These are phyloP conservation scores for Theocolax elegans DNA, from an alignment of 1,140 invertebrate genomes.

Conservation along the genomic window DNA sequence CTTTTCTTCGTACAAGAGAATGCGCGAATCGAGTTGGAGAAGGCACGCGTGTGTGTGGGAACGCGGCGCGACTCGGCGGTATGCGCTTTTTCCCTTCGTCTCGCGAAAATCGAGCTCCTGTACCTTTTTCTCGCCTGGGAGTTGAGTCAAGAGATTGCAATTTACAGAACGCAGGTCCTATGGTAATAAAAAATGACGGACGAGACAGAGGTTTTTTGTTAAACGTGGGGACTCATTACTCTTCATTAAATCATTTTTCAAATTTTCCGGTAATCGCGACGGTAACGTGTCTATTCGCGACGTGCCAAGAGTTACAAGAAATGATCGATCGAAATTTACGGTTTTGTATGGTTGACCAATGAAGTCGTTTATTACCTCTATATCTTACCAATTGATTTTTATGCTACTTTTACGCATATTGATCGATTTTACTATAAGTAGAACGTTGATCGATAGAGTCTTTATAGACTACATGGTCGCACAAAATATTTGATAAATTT, in stretches of 20 bases:
- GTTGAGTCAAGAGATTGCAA: background rate
- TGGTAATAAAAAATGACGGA: background rate
- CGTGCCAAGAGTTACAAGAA: no score
- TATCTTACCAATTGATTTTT: no score
- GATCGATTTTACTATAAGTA: no score
- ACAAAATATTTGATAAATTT: no score
- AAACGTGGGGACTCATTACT: background rate
- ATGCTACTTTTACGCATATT: no score
- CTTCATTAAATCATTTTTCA: background rate
- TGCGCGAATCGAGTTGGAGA: constrained; percentile 57
- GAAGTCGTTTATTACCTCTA: no score
- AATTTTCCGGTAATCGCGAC: background rate
- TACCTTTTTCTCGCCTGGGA: constrained; percentile 4
- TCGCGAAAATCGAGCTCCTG: constrained; percentile 10
- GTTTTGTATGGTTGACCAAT: background rate
- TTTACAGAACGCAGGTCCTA: background rate
- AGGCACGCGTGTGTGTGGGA: constrained; percentile 53
- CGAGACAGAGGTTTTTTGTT: background rate
- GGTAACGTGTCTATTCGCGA: no score
- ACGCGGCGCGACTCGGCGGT: constrained; percentile 50
- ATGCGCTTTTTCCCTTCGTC: constrained; percentile 50
- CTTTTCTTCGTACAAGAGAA: no score
- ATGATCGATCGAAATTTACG: no score
- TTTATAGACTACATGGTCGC: no score
- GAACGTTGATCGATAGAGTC: no score